A percentile compares a stretch with the other conserved stretches of the same genome.
Evolutionary conservation across 2,888 invertebrate species (phyloP).

Genomic region (Trachelus troglodyta): DNA sequence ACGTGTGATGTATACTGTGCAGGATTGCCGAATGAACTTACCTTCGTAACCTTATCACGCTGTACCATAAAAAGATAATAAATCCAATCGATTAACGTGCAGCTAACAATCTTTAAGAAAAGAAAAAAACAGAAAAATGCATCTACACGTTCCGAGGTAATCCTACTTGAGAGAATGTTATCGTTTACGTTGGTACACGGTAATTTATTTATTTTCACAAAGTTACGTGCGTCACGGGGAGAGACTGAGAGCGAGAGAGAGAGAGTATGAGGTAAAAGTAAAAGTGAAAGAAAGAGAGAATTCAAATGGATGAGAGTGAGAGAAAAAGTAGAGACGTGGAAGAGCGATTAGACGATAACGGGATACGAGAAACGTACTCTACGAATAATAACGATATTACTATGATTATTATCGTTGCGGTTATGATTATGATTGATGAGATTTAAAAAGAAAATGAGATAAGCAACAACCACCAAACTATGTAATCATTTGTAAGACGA

Average conservation of each 20-base stretch:
- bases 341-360: not conserved
- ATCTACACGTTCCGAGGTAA: not conserved
- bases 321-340: not conserved
- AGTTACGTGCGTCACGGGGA: not conserved
- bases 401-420: constrained; percentile 16
- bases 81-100: not conserved
- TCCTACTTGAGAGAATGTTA: constrained; percentile 2
- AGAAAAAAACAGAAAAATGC: not conserved
- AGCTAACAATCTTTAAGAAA: not conserved
- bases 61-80: not conserved
- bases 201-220: constrained; percentile 2
- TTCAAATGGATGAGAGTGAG: not conserved
- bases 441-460: not conserved
- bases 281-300: not conserved
- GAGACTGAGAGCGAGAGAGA: not conserved
- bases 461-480: constrained; percentile 10
- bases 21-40: not conserved
- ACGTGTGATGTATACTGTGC: not conserved
- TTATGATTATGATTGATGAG: constrained; percentile 16
- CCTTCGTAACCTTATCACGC: not conserved
- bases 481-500: constrained; percentile 36
- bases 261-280: not conserved
- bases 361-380: constrained; percentile 3
- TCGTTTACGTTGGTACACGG: constrained; percentile 5
- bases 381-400: constrained; percentile 21